phyloP scores from a whole-genome alignment of 2,888 invertebrate genomes.

The Sphaerophoria taeniata region DNA sequence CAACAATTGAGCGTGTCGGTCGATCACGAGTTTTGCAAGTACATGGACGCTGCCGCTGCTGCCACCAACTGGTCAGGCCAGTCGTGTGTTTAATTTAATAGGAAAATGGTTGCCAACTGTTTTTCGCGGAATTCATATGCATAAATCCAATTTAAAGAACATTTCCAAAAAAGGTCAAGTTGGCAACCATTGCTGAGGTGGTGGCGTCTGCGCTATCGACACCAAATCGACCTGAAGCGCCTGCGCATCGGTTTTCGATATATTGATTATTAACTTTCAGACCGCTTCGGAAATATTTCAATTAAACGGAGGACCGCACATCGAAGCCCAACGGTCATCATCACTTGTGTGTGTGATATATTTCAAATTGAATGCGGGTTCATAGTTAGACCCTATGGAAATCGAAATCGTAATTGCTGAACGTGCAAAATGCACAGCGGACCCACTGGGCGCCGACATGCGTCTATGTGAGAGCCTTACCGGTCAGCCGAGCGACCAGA shows the following conservation, averaged over 20 bases:
- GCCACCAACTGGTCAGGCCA: slow-evolving; percentile 9
- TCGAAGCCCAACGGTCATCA: slow-evolving; percentile 61
- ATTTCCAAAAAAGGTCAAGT: neutral
- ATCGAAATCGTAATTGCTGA: slow-evolving; percentile 58
- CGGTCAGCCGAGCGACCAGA: neutral
- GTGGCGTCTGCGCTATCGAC: neutral
- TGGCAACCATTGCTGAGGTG: neutral
- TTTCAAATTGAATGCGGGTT: slow-evolving; percentile 62
- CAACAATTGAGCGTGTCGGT: slow-evolving; percentile 71
- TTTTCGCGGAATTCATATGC: too few species aligned
- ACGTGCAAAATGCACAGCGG: slow-evolving; percentile 67
- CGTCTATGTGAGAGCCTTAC: slow-evolving; percentile 14
- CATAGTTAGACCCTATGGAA: slow-evolving; percentile 19
- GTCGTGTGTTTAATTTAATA: neutral
- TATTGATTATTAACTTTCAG: slow-evolving; percentile 66
- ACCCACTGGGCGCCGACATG: slow-evolving; percentile 59
- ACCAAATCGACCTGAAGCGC: slow-evolving; percentile 37
- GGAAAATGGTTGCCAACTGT: slow-evolving; percentile 15
- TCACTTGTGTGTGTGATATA: slow-evolving; percentile 73
- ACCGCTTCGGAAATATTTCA: slow-evolving; percentile 67
- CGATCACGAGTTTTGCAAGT: slow-evolving; percentile 66
- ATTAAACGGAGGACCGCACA: slow-evolving; percentile 69
- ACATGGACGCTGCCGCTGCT: slow-evolving; percentile 5
- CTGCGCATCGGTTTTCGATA: slow-evolving; percentile 36
- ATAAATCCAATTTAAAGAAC: too few species aligned